phyloP scores from a whole-genome alignment of 2,888 invertebrate genomes.

The Watsonalla cultraria region DNA sequence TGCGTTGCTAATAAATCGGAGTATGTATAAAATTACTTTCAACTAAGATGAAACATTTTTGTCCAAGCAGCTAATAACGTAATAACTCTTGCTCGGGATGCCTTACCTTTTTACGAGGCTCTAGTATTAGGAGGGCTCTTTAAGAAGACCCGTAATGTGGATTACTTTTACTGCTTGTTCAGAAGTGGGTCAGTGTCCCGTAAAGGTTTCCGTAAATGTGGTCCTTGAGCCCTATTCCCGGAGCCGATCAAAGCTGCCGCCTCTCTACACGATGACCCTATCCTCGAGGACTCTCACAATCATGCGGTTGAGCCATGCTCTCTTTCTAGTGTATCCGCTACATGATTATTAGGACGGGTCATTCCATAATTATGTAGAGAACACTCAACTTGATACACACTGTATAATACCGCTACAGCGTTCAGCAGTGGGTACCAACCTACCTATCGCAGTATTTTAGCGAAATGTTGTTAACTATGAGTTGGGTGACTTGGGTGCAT shows the following conservation, averaged over 20 bases:
- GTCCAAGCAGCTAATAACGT: background rate
- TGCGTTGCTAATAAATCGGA: no score
- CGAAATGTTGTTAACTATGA: constrained; percentile 26
- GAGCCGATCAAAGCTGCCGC: constrained; percentile 61
- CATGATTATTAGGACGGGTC: constrained; percentile 12
- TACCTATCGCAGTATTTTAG: constrained; percentile 15
- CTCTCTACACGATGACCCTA: constrained; percentile 47
- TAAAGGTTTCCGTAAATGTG: constrained; percentile 68
- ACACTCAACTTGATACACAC: constrained; percentile 13
- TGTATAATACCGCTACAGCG: background rate
- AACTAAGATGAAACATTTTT: background rate
- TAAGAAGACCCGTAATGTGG: constrained; percentile 42
- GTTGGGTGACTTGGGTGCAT: constrained; percentile 16
- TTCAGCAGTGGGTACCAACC: constrained; percentile 4
- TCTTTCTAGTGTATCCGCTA: constrained; percentile 15
- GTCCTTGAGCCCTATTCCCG: constrained; percentile 52
- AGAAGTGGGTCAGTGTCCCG: constrained; percentile 72
- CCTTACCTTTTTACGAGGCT: constrained; percentile 17
- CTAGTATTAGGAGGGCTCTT: constrained; percentile 31
- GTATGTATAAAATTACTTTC: no score
- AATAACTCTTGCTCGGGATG: background rate
- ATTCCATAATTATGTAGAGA: constrained; percentile 17
- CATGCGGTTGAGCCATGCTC: constrained; percentile 46
- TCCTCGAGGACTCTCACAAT: constrained; percentile 41
- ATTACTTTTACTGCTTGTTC: constrained; percentile 51